These are phyloP conservation scores for Manis javanica DNA, from an alignment of 2,797 vertebrate species.

Conservation along the genomic window DNA sequence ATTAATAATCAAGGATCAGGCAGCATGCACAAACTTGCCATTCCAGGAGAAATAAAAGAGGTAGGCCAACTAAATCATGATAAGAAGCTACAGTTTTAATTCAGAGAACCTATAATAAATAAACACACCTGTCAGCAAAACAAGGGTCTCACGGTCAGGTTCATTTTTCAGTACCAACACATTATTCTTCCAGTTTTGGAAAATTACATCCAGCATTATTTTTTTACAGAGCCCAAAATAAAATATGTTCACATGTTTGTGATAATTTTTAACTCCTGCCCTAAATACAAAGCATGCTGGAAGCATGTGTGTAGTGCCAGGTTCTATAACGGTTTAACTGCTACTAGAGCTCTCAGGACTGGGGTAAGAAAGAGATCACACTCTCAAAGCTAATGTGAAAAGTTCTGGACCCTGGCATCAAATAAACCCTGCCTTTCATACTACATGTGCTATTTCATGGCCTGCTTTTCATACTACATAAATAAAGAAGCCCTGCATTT, in stretches of 20 bases:
- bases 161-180: neutral
- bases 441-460: neutral
- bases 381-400: neutral
- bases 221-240: neutral
- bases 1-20: neutral
- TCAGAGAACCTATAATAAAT: neutral
- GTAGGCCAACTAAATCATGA: neutral
- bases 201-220: constrained; percentile 4
- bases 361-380: neutral
- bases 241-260: neutral
- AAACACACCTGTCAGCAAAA: neutral
- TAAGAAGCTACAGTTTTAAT: neutral
- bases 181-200: neutral
- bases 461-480: neutral
- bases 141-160: neutral
- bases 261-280: neutral
- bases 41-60: neutral
- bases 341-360: neutral
- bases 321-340: neutral
- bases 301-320: neutral
- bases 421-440: neutral
- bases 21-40: neutral
- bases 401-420: neutral
- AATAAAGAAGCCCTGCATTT: no score
- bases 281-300: constrained; percentile 26